phyloP scores from a whole-genome alignment of 2,113 vertebrate genomes.

The Rousettus leschenaultii region DNA sequence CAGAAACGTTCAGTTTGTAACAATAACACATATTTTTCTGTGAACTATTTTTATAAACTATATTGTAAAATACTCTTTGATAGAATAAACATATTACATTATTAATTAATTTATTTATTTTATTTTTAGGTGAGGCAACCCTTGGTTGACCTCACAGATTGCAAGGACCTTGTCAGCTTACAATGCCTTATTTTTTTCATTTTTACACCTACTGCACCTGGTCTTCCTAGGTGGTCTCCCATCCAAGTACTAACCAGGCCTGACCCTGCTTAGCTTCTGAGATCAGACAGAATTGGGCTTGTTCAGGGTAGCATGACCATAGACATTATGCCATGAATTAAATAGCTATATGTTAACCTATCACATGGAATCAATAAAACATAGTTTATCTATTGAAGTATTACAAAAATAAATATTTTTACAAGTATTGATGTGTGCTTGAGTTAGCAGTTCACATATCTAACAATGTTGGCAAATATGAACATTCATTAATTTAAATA shows the following conservation, averaged over 20 bases:
- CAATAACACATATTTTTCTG: not conserved
- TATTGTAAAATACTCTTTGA: not conserved
- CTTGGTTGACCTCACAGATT: too few relatives aligned
- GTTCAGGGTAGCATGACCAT: too few relatives aligned
- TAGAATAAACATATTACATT: not conserved
- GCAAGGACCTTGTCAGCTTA: too few relatives aligned
- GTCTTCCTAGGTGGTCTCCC: too few relatives aligned
- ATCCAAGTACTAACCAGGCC: too few relatives aligned
- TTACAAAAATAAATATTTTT: not conserved
- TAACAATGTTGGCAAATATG: not conserved
- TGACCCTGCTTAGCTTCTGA: too few relatives aligned
- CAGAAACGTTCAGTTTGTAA: not conserved
- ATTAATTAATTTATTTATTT: not conserved
- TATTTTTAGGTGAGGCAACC: too few relatives aligned
- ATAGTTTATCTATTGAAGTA: not conserved
- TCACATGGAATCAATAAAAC: not conserved
- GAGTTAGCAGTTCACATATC: not conserved
- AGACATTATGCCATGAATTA: not conserved
- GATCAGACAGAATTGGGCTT: too few relatives aligned
- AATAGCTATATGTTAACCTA: not conserved
- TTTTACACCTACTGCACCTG: too few relatives aligned
- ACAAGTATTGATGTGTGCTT: not conserved
- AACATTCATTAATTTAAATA: not conserved
- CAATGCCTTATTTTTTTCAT: too few relatives aligned
- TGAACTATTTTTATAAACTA: not conserved